Evolutionary conservation across 2,113 vertebrate species (phyloP), one percentile per base, ranked within the genome.

Genomic region (Salminus brasiliensis): DNA sequence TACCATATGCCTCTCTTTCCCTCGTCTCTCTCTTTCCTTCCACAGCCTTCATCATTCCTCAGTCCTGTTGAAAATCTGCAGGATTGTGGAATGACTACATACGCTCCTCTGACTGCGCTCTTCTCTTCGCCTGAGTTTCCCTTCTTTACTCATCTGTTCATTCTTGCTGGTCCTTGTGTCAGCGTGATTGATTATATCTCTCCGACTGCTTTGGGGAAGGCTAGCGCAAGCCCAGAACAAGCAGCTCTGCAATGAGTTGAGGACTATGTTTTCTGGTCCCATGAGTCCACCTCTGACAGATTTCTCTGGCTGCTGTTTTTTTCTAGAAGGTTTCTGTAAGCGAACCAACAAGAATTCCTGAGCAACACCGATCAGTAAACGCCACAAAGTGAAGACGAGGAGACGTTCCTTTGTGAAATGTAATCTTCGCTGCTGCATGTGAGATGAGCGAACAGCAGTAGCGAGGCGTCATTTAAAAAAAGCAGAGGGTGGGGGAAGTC

Each of bases 31-130:
- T 32, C 52, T n/a, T n/a, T n/a, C n/a, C 52, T 1, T 66, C 63
- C 6, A 23, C 52, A 78, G 65, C 69, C 25, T 55, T n/a, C 23
- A 55, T 55, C n/a, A 71, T 49, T 55, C 67, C 62, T 45, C 39
- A 49, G 39, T 29, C 18, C 36, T 47, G 47, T 47, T 39, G 45
- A 39, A 59, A 60, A n/a, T n/a, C n/a, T n/a, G n/a, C n/a, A n/a
- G 60, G 55, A 71, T 71, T 52, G 25, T 69, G 53, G n/a, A 71
- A 52, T 52, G 47, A 21, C 16, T 45, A 15, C 21, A 32, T 49
- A n/a, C n/a, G n/a, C n/a, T 62, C 66, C 39, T 70, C 66, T 74
- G 2, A 66, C 76, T n/a, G n/a, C n/a, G n/a, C n/a, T n/a, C n/a
- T 80, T 53, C 62, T 80, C 49, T 70, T 29, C 55, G 12, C 47